Evolutionary conservation across 1,140 invertebrate species (phyloP).

Genomic region (Drosophila burlai): DNA sequence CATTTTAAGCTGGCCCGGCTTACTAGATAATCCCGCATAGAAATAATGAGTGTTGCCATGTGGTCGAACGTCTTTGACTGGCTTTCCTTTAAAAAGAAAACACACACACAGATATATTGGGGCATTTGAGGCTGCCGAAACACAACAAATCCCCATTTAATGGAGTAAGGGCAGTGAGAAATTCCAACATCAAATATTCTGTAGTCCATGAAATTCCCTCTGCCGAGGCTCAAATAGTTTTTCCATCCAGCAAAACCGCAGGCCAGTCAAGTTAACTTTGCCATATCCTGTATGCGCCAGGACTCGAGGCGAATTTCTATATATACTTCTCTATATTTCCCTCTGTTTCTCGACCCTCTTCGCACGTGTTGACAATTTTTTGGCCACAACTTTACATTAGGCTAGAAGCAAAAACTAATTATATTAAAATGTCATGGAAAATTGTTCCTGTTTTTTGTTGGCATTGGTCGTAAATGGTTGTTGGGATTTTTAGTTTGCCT

Average conservation of each 20-base stretch:
- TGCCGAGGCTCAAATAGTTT: conserved; percentile 71
- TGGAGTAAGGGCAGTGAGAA: conserved; percentile 62
- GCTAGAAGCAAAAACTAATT: conserved; percentile 79
- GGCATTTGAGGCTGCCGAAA: conserved; percentile 16
- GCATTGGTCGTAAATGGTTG: conserved; percentile 64
- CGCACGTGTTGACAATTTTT: conserved; percentile 76
- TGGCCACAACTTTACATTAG: conserved; percentile 81
- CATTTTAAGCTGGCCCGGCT: conserved; percentile 77
- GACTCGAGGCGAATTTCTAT: conserved; percentile 39
- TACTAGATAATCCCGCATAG: conserved; percentile 75
- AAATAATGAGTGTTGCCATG: conserved; percentile 78
- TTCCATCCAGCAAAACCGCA: conserved; percentile 29
- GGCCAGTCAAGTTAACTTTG: conserved; percentile 69
- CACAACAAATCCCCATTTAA: conserved; percentile 76
- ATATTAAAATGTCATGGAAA: conserved; percentile 82
- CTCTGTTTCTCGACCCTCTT: conserved; percentile 13
- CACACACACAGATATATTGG: conserved; percentile 50
- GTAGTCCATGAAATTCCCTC: conserved; percentile 71
- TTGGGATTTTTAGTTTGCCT: conserved; percentile 54
- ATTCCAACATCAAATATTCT: conserved; percentile 73
- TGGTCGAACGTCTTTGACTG: conserved; percentile 47
- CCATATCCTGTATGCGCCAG: conserved; percentile 37
- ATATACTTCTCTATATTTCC: background rate
- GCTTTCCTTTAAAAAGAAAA: conserved; percentile 55
- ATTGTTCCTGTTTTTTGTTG: conserved; percentile 57